Evolutionary conservation across 53 echinoderm and acorn worm genomes (phyloP).

Genomic region (Temnopleurus reevesii): DNA sequence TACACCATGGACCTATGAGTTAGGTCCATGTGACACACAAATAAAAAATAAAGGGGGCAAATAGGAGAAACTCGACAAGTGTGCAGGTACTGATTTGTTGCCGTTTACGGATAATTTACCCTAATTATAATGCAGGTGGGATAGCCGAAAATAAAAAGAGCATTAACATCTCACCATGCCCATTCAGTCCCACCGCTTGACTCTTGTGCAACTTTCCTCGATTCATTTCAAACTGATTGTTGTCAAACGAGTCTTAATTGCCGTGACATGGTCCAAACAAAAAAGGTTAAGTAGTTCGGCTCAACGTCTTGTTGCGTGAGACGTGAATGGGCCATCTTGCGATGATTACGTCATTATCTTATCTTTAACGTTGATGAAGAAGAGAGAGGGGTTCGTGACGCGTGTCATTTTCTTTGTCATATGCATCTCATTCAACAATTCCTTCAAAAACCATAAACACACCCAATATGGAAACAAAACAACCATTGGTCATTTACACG

Average conservation of each 20-base stretch:
- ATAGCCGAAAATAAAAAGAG: background rate
- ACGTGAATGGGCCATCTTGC: background rate
- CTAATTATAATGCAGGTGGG: slow-evolving; percentile 15
- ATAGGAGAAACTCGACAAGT: no score
- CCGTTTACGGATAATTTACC: no score
- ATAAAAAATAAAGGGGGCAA: no score
- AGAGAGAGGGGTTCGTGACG: background rate
- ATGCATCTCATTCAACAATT: background rate
- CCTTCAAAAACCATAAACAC: background rate
- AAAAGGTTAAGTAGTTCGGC: slow-evolving; percentile 2
- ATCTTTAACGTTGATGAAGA: background rate
- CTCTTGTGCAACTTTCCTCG: background rate
- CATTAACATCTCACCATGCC: background rate
- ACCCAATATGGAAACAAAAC: background rate
- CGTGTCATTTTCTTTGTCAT: background rate
- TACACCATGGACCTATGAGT: no score
- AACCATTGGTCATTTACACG: background rate
- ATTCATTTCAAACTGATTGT: background rate
- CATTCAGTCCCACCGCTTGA: background rate
- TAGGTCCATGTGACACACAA: no score
- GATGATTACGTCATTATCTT: background rate
- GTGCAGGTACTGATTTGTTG: no score
- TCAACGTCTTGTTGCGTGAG: background rate
- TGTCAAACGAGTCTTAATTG: slow-evolving; percentile 35
- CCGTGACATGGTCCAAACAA: slow-evolving; percentile 1